Evolutionary conservation across 92 coral and sea anemone species (phyloP).

Genomic region (Phymanthus crucifer): DNA sequence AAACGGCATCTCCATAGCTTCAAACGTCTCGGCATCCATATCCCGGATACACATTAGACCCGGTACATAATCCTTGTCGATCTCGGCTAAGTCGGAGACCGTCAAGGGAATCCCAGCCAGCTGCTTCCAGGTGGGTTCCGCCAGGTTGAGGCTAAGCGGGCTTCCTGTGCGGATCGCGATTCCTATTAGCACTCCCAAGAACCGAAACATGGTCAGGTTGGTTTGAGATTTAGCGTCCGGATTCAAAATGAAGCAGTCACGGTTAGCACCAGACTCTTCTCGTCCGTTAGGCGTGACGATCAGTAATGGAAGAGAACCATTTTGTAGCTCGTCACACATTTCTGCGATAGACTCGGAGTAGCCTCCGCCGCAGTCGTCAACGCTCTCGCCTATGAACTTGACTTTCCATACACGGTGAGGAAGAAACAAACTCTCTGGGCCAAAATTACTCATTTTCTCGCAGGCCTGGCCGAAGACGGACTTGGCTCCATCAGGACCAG

Average conservation of each 20-base stretch:
- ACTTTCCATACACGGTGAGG: conserved; percentile 99
- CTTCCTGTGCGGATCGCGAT: conserved; percentile 98
- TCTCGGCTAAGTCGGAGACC: conserved; percentile 93
- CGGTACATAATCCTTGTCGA: conserved; percentile 97
- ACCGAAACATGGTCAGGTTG: conserved; percentile 87
- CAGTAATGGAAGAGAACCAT: conserved; percentile 92
- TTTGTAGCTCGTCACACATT: conserved; percentile 98
- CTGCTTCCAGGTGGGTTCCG: conserved; percentile 99
- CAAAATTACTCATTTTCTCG: conserved; percentile 86
- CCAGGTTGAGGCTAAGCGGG: conserved; percentile 92
- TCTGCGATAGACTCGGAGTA: conserved; percentile 99
- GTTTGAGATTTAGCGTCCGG: conserved; percentile 78
- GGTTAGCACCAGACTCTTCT: conserved; percentile 97
- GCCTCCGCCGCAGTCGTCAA: conserved; percentile 98
- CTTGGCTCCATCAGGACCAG: conserved; percentile 93
- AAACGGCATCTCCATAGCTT: conserved; percentile 99
- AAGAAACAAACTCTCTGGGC: conserved; percentile 82
- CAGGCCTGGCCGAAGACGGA: conserved; percentile 98
- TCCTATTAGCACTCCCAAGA: conserved; percentile 88
- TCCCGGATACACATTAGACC: conserved; percentile 98
- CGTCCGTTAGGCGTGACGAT: conserved; percentile 98
- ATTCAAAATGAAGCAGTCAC: conserved; percentile 95
- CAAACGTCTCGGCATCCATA: conserved; percentile 88
- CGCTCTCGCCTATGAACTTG: conserved; percentile 98
- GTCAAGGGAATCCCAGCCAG: conserved; percentile 88